A percentile compares a stretch with the other conserved stretches of the same genome.
Conservation (phyloP, 2,888 invertebrate genomes). For the Agonopterix arenella region DNA sequence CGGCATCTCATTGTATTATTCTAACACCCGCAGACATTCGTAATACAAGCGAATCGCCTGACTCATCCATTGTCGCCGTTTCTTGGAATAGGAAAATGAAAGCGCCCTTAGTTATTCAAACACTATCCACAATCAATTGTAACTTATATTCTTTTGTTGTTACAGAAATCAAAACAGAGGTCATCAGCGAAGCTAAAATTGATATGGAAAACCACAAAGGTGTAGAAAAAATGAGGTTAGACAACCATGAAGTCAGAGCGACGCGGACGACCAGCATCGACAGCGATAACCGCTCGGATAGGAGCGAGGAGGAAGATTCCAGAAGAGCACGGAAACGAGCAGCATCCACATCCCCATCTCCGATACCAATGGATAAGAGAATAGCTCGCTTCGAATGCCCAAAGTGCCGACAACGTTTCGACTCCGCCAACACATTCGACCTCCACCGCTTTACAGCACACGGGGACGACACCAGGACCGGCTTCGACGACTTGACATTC, state of each 20-base stretch:
- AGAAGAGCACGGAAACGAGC: constrained; percentile 55
- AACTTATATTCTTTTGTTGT: constrained; percentile 55
- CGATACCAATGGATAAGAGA: constrained; percentile 56
- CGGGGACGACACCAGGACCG: constrained; percentile 75
- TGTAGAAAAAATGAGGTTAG: constrained; percentile 50
- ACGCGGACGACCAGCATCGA: constrained; percentile 68
- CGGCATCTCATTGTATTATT: constrained; percentile 54
- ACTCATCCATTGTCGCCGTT: constrained; percentile 71
- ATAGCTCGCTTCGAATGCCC: constrained; percentile 79
- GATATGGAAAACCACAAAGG: constrained; percentile 38
- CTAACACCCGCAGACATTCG: constrained; percentile 40
- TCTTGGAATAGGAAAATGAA: constrained; percentile 70
- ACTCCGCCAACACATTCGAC: constrained; percentile 83
- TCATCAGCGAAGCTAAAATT: constrained; percentile 62
- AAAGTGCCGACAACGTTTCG: constrained; percentile 84
- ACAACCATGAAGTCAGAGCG: constrained; percentile 44
- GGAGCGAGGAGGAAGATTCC: constrained; percentile 65
- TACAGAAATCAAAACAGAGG: constrained; percentile 72
- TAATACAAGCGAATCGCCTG: constrained; percentile 55
- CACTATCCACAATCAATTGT: constrained; percentile 55
- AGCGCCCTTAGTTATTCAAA: constrained; percentile 64
- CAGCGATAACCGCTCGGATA: constrained; percentile 75
- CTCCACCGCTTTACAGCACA: constrained; percentile 82
- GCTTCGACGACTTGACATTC: constrained; percentile 84
- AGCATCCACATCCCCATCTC: constrained; percentile 57